Conservation (phyloP, 2,113 vertebrate species). For the Rostratula benghalensis region DNA sequence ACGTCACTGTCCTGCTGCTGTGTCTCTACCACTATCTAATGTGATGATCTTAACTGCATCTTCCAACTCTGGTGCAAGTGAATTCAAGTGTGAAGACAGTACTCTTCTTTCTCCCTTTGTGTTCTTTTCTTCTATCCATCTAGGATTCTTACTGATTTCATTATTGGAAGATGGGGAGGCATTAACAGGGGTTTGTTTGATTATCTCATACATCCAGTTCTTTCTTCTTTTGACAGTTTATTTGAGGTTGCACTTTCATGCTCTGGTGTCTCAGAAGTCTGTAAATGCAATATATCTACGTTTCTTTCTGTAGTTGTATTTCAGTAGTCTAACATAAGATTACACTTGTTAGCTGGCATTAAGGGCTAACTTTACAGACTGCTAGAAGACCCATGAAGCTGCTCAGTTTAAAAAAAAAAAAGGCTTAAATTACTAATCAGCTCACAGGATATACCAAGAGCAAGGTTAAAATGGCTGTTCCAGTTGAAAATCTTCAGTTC, state of each 20-base stretch:
- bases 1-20: neutral
- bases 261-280: neutral
- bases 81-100: neutral
- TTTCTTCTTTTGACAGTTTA: neutral
- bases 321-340: neutral
- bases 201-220: neutral
- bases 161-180: neutral
- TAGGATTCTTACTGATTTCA: neutral
- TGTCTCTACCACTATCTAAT: neutral
- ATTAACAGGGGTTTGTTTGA: neutral
- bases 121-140: neutral
- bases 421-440: neutral
- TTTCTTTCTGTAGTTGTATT: neutral
- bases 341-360: neutral
- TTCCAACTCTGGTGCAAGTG: neutral
- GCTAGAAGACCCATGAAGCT: neutral
- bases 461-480: neutral
- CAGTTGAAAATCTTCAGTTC: neutral
- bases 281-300: neutral
- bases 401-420: neutral
- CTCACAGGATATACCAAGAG: neutral
- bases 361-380: neutral
- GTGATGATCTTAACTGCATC: neutral
- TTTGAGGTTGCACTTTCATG: neutral
- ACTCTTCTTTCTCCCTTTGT: neutral